Conservation (phyloP, 2,888 invertebrate genomes). For the Sinopyrophorus schimmeli region DNA sequence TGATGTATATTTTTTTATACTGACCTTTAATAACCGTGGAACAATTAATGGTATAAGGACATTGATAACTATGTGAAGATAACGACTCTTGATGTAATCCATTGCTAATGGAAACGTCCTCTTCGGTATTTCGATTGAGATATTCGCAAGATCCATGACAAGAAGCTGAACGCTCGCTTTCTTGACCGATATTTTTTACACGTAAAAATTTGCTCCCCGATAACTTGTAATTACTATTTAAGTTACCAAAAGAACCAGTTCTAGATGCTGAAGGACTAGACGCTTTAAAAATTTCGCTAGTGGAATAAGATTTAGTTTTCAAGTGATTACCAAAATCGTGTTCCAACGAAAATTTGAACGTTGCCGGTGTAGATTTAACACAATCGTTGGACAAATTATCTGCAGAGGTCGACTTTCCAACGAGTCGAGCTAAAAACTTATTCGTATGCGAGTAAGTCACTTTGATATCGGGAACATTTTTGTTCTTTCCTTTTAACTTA, state of each 20-base stretch:
- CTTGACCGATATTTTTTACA: conserved; percentile 26
- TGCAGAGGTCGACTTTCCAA: conserved; percentile 57
- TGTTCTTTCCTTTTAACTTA: conserved; percentile 50
- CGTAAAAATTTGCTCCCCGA: conserved; percentile 32
- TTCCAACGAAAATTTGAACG: conserved; percentile 6
- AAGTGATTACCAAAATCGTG: conserved; percentile 39
- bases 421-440: conserved; percentile 57
- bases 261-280: conserved; percentile 44
- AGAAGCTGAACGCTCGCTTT: conserved; percentile 43
- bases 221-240: conserved; percentile 36
- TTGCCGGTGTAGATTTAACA: conserved; percentile 5
- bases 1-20: no score
- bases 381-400: conserved; percentile 54
- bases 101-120: conserved; percentile 17
- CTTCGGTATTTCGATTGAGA: conserved; percentile 34
- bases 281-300: conserved; percentile 55
- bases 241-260: conserved; percentile 40
- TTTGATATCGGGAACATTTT: conserved; percentile 49
- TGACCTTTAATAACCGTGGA: conserved; percentile 41
- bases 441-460: conserved; percentile 53
- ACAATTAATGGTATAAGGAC: conserved; percentile 46
- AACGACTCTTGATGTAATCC: conserved; percentile 16
- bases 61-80: conserved; percentile 37
- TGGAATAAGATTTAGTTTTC: conserved; percentile 55
- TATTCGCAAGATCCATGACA: conserved; percentile 50